phyloP scores from a whole-genome alignment of 2,888 invertebrate genomes.

The Noctua comes region DNA sequence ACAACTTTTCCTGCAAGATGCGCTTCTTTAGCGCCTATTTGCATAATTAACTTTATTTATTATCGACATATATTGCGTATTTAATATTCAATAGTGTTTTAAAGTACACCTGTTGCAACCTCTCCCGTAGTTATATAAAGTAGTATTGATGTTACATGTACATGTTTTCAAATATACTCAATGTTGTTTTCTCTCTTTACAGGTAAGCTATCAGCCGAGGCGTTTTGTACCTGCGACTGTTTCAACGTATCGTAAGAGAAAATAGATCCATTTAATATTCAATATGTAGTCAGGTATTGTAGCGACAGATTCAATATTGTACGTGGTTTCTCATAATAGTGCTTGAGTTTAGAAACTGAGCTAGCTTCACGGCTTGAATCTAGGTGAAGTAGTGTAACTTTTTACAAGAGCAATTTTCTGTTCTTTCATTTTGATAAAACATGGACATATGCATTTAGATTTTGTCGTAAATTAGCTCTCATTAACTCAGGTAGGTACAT shows the following conservation, averaged over 20 bases:
- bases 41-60: slow-evolving; percentile 56
- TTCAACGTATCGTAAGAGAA: slow-evolving; percentile 60
- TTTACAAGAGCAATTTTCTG: slow-evolving; percentile 13
- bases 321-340: slow-evolving; percentile 42
- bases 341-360: slow-evolving; percentile 36
- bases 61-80: slow-evolving; percentile 47
- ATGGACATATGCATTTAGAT: neutral
- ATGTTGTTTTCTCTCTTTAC: slow-evolving; percentile 72
- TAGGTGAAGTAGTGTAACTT: slow-evolving; percentile 7
- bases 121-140: slow-evolving; percentile 36
- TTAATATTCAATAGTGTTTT: slow-evolving; percentile 58
- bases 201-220: slow-evolving; percentile 70
- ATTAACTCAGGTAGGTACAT: slow-evolving; percentile 2
- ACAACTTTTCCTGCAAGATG: slow-evolving; percentile 49
- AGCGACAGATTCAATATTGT: slow-evolving; percentile 48
- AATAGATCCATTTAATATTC: slow-evolving; percentile 53
- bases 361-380: slow-evolving; percentile 24
- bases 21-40: slow-evolving; percentile 46
- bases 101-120: slow-evolving; percentile 41
- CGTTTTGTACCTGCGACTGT: slow-evolving; percentile 34
- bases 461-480: slow-evolving; percentile 14
- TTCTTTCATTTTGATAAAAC: neutral
- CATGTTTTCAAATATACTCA: slow-evolving; percentile 55
- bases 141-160: slow-evolving; percentile 36
- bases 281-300: slow-evolving; percentile 55